These are phyloP conservation scores for Bos indicus DNA, from an alignment of 2,113 vertebrate genomes.

Conservation along the genomic window DNA sequence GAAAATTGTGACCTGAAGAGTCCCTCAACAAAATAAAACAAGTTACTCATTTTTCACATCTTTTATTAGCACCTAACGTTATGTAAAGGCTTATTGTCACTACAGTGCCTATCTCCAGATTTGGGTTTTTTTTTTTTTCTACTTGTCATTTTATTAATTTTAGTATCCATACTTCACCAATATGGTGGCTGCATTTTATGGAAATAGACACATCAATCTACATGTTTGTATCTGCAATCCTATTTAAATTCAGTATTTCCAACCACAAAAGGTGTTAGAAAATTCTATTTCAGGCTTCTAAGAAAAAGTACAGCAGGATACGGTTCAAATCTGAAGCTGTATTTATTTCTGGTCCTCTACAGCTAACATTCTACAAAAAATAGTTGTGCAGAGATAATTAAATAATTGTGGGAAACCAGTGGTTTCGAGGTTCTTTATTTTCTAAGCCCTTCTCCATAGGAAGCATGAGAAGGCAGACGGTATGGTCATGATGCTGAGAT, in stretches of 20 bases:
- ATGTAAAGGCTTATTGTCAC: slow-evolving; percentile 20
- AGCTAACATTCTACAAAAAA: background rate
- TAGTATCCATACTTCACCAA: slow-evolving; percentile 43
- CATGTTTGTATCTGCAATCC: slow-evolving; percentile 42
- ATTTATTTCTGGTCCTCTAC: slow-evolving; percentile 38
- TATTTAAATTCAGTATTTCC: slow-evolving; percentile 54
- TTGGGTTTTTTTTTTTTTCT: background rate
- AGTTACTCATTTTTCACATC: background rate
- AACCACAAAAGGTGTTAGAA: slow-evolving; percentile 65
- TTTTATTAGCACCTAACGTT: background rate
- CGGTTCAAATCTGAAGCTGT: slow-evolving; percentile 29
- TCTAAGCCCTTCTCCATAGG: background rate
- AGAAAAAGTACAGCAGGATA: slow-evolving; percentile 26
- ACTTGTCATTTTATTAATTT: slow-evolving; percentile 57
- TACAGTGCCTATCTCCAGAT: background rate
- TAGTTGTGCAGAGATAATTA: background rate
- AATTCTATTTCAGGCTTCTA: slow-evolving; percentile 52
- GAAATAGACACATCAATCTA: slow-evolving; percentile 57
- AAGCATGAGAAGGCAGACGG: background rate
- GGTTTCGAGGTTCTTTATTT: background rate
- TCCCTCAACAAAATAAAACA: background rate
- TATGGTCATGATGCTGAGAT: fast-evolving
- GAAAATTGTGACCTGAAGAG: background rate
- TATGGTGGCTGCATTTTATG: background rate
- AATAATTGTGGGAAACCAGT: background rate